Conservation (phyloP, 2,888 invertebrate genomes). For the Tenthredo amoena region DNA sequence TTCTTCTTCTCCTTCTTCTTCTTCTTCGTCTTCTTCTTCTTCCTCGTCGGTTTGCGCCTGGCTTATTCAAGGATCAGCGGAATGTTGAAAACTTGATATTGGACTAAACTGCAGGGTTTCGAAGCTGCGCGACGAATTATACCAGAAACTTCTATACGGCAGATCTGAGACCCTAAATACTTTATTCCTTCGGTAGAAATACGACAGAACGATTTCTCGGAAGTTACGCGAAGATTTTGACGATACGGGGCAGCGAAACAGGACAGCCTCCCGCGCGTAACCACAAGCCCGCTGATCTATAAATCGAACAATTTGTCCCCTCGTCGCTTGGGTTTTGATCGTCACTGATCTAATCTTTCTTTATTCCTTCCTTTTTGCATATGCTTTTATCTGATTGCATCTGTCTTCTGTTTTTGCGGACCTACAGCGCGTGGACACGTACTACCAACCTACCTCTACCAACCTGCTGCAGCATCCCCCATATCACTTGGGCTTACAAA, state of each 20-base stretch:
- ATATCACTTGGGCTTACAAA: background rate
- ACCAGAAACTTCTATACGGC: background rate
- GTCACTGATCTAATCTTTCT: slow-evolving; percentile 69
- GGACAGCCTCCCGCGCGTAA: slow-evolving; percentile 52
- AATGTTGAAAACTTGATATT: slow-evolving; percentile 46
- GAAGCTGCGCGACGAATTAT: background rate
- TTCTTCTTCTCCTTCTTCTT: background rate
- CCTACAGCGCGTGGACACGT: slow-evolving; percentile 17
- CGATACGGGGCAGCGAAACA: slow-evolving; percentile 68
- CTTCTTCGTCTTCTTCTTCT: background rate
- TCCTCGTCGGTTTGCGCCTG: slow-evolving; percentile 20
- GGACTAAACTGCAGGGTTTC: background rate
- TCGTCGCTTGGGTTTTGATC: slow-evolving; percentile 75
- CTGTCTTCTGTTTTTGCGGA: slow-evolving; percentile 50
- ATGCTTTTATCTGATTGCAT: slow-evolving; percentile 50
- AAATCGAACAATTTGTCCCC: slow-evolving; percentile 76
- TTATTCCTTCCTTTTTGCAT: slow-evolving; percentile 50
- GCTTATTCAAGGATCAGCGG: slow-evolving; percentile 32
- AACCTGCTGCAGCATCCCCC: background rate
- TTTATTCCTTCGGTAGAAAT: slow-evolving; percentile 21
- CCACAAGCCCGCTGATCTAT: slow-evolving; percentile 73
- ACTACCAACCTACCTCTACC: background rate
- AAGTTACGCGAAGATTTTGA: slow-evolving; percentile 73
- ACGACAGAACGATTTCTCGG: slow-evolving; percentile 64
- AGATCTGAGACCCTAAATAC: slow-evolving; percentile 24